Evolutionary conservation across 2,888 invertebrate species (phyloP).

Genomic region (Minunthozetes semirufus): DNA sequence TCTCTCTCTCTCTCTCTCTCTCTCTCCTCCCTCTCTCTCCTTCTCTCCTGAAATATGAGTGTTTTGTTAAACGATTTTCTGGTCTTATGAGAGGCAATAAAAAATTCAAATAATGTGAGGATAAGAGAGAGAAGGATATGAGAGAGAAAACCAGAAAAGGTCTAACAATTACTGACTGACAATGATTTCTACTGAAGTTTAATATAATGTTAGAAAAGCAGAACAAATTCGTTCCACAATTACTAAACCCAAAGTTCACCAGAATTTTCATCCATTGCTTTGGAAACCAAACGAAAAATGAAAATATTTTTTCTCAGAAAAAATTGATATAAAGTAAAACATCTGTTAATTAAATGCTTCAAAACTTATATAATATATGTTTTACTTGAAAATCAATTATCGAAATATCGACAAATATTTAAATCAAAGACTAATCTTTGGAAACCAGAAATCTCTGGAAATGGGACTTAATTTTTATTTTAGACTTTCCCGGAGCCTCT

Average conservation of each 20-base stretch:
- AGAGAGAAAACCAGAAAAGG: not conserved
- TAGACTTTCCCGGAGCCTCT: too few relatives aligned
- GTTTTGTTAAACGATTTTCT: constrained; percentile 13
- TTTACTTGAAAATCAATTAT: too few relatives aligned
- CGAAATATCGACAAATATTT: too few relatives aligned
- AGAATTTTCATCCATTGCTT: not conserved
- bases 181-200: not conserved
- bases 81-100: constrained; percentile 6
- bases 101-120: constrained; percentile 11
- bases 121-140: not conserved
- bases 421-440: too few relatives aligned
- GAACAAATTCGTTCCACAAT: not conserved
- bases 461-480: too few relatives aligned
- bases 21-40: too few relatives aligned
- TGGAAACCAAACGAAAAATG: not conserved
- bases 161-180: constrained; percentile 4
- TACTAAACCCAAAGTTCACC: not conserved
- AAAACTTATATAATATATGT: too few relatives aligned
- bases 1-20: too few relatives aligned
- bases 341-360: not conserved
- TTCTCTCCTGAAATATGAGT: not conserved
- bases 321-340: not conserved
- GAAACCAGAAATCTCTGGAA: too few relatives aligned
- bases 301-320: not conserved
- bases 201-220: not conserved